Conservation (phyloP, 2,888 invertebrate species). For the Drosophila melanosoma region DNA sequence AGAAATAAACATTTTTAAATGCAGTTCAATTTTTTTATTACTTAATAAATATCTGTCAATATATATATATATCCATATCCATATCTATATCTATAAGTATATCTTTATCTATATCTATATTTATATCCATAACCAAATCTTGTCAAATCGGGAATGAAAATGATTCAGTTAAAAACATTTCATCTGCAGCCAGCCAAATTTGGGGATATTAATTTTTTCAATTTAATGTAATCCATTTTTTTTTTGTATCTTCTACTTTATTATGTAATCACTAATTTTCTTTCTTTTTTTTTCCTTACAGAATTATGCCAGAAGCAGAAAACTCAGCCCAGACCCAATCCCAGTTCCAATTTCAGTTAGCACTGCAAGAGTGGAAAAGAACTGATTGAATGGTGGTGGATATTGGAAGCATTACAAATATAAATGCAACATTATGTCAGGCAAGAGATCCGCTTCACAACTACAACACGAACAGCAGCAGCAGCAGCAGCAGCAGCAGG, state of each 20-base stretch:
- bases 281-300: constrained; percentile 23
- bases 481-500: not conserved
- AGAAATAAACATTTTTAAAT: not conserved
- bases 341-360: not conserved
- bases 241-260: not conserved
- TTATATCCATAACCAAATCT: not conserved
- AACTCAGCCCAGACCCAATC: not conserved
- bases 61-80: not conserved
- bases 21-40: not conserved
- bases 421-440: constrained; percentile 80
- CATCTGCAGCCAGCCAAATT: not conserved
- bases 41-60: not conserved
- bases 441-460: constrained; percentile 49
- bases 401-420: constrained; percentile 18
- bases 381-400: constrained; percentile 55
- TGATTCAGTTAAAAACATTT: not conserved
- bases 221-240: not conserved
- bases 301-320: constrained; percentile 47
- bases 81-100: no score
- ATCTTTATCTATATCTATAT: no score
- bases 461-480: constrained; percentile 15
- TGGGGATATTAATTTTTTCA: not conserved
- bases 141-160: not conserved
- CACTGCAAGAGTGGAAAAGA: constrained; percentile 19
- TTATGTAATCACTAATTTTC: not conserved